Percentiles rank a stretch among this genome's conserved stretches.
These are phyloP conservation scores for Philopotamus ludificatus DNA, from an alignment of 1,140 invertebrate species.

Conservation along the genomic window DNA sequence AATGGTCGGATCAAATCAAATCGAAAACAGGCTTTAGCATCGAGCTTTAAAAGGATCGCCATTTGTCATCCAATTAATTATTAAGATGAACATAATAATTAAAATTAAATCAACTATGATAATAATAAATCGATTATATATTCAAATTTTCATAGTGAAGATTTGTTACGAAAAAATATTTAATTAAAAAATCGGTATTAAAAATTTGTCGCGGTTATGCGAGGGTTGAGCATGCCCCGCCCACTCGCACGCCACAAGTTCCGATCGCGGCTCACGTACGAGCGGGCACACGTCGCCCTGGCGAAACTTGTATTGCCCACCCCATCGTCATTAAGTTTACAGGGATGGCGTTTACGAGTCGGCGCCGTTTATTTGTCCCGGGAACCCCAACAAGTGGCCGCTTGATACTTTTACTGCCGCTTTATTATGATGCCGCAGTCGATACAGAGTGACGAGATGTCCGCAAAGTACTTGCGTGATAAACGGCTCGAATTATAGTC, in stretches of 20 bases:
- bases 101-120: too few species aligned
- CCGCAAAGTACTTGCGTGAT: background rate
- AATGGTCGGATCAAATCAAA: too few species aligned
- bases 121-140: too few species aligned
- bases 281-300: background rate
- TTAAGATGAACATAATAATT: too few species aligned
- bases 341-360: conserved; percentile 16
- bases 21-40: too few species aligned
- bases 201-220: too few species aligned
- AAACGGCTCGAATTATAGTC: conserved; percentile 20
- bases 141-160: too few species aligned
- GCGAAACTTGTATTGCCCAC: conserved; percentile 5
- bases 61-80: too few species aligned
- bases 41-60: too few species aligned
- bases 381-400: conserved; percentile 22
- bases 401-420: conserved; percentile 18
- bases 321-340: conserved; percentile 20
- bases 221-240: conserved; percentile 5
- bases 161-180: too few species aligned
- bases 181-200: too few species aligned
- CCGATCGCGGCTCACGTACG: background rate
- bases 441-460: background rate
- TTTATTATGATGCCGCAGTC: conserved; percentile 15
- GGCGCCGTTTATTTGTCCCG: conserved; percentile 6
- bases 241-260: background rate